phyloP scores from a whole-genome alignment of 1,140 invertebrate genomes.

The Euwallacea similis region DNA sequence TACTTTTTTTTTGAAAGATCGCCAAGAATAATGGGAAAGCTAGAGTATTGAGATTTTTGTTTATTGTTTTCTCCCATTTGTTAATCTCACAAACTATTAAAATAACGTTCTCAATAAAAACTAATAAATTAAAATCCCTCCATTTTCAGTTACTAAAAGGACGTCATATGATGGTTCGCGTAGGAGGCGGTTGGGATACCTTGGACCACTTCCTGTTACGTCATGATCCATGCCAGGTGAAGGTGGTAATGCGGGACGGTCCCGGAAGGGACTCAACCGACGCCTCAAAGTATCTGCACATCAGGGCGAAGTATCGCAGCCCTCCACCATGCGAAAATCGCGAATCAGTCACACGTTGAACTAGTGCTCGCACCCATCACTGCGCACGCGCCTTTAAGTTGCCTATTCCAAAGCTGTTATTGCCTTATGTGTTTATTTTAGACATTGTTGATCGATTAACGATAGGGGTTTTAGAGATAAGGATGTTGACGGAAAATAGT shows the following conservation, averaged over 20 bases:
- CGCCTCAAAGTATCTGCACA: conserved; percentile 65
- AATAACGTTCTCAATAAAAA: background rate
- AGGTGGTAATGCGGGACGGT: conserved; percentile 60
- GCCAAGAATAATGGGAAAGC: no score
- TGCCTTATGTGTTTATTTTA: no score
- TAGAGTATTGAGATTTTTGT: no score
- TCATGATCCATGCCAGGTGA: conserved; percentile 87
- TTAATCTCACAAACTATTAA: no score
- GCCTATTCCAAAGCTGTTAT: no score
- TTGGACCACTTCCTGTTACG: conserved; percentile 87
- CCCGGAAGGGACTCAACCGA: conserved; percentile 56
- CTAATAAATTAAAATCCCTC: background rate
- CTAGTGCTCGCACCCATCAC: background rate
- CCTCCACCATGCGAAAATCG: conserved; percentile 60
- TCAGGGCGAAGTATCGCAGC: conserved; percentile 72
- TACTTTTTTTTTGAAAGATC: no score
- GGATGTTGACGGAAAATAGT: no score
- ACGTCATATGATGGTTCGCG: conserved; percentile 90
- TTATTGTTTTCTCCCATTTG: no score
- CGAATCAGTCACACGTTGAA: conserved; percentile 44
- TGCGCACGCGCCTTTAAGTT: background rate
- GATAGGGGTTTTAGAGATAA: no score
- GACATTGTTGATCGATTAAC: no score
- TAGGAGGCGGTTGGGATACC: conserved; percentile 92
- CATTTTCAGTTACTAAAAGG: conserved; percentile 75